Evolutionary conservation across 2,797 vertebrate genomes (phyloP).

Genomic region (Tadarida brasiliensis): DNA sequence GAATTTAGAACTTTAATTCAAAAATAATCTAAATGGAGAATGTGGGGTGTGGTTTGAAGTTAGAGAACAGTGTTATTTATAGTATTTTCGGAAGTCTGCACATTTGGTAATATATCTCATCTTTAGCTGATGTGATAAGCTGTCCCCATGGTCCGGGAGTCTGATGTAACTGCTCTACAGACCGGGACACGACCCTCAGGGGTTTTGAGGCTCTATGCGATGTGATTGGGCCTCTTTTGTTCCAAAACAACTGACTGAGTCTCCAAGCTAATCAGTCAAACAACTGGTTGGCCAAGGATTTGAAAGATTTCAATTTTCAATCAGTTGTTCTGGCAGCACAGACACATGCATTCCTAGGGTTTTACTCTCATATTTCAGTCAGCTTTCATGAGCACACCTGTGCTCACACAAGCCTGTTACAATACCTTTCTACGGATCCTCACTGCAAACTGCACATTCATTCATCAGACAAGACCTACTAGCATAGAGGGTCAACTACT

Average conservation of each 20-base stretch:
- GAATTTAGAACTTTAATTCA: constrained; percentile 39
- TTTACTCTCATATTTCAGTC: constrained; percentile 10
- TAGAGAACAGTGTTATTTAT: background rate
- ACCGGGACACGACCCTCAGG: background rate
- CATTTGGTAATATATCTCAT: background rate
- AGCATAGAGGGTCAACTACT: background rate
- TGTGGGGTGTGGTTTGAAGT: background rate
- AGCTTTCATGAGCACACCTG: background rate
- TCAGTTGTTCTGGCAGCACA: background rate
- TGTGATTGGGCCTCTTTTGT: background rate
- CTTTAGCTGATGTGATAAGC: constrained; percentile 30
- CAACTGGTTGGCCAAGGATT: constrained; percentile 2
- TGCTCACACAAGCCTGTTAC: background rate
- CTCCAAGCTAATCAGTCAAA: constrained; percentile 34
- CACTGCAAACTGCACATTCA: background rate
- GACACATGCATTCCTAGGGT: background rate
- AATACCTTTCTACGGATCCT: background rate
- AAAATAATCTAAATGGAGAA: constrained; percentile 37
- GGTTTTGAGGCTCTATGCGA: background rate
- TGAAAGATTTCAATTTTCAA: constrained; percentile 46
- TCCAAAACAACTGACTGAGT: background rate
- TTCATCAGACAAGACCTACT: background rate
- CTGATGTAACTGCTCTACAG: background rate
- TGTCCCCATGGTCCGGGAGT: background rate
- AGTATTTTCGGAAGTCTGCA: constrained; percentile 26